Evolutionary conservation across 2,797 vertebrate genomes (phyloP).

Genomic region (Xerus rutilus): DNA sequence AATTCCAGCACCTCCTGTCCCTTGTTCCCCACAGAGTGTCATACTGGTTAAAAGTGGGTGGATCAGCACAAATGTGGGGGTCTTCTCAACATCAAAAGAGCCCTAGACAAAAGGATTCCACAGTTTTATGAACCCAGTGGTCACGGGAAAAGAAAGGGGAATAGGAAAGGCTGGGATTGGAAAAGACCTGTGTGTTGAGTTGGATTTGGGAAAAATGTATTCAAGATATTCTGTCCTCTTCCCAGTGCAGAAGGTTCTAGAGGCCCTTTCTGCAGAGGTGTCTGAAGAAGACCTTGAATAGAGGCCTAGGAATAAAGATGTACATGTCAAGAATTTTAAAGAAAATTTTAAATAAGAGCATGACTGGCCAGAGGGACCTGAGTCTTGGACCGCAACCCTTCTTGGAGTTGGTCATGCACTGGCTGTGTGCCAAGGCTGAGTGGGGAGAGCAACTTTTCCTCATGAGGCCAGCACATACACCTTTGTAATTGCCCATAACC

Average conservation of each 20-base stretch:
- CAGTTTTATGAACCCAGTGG: not conserved
- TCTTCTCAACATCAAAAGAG: not conserved
- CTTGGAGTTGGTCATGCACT: not conserved
- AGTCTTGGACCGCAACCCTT: not conserved
- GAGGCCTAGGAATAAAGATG: not conserved
- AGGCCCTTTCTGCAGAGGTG: too few relatives aligned
- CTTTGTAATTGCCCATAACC: not conserved
- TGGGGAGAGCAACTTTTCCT: not conserved
- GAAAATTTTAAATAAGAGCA: fast-evolving
- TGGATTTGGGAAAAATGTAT: not conserved
- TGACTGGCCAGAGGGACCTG: not conserved
- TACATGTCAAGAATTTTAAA: not conserved
- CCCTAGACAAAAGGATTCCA: not conserved
- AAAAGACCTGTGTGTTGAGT: not conserved
- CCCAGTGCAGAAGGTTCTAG: not conserved
- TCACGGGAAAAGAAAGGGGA: too few relatives aligned
- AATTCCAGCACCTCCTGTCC: not conserved
- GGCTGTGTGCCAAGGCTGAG: not conserved
- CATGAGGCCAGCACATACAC: not conserved
- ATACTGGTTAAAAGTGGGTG: not conserved
- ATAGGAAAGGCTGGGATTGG: not conserved
- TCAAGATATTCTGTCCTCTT: not conserved
- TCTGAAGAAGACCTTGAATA: not conserved
- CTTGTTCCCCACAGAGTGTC: not conserved
- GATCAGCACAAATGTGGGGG: not conserved